Evolutionary conservation across 2,113 vertebrate genomes (phyloP).

Genomic region (Scomber colias): DNA sequence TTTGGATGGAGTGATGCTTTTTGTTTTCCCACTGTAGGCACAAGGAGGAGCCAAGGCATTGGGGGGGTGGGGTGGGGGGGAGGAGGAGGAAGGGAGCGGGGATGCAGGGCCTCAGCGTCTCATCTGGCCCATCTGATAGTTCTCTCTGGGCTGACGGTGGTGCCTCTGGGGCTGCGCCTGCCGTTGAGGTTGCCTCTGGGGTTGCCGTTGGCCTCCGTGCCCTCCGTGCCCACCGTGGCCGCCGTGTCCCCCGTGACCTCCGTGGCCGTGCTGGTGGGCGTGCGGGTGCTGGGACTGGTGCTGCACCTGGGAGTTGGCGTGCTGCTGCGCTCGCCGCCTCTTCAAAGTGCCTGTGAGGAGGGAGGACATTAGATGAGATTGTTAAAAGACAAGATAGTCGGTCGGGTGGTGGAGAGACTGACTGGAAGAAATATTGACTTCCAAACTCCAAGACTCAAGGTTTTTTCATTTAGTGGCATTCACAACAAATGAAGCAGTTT

Average conservation of each 20-base stretch:
- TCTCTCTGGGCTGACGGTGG: conserved; percentile 93
- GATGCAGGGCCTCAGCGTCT: conserved; percentile 89
- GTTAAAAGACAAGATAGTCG: neutral
- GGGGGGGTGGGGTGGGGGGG: conserved; percentile 72
- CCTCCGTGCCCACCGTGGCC: conserved; percentile 55
- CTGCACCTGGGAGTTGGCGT: conserved; percentile 84
- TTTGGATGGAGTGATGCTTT: conserved; percentile 94
- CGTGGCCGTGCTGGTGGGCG: conserved; percentile 85
- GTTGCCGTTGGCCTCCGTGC: conserved; percentile 77
- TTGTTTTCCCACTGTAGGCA: conserved; percentile 97
- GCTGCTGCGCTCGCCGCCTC: conserved; percentile 94
- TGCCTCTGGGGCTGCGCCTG: conserved; percentile 92
- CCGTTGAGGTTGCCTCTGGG: conserved; percentile 74
- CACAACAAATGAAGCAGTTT: too few relatives aligned
- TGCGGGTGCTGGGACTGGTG: conserved; percentile 89
- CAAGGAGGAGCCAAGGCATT: conserved; percentile 99
- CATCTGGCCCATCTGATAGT: conserved; percentile 99
- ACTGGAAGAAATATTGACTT: too few relatives aligned
- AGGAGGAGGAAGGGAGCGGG: conserved; percentile 29
- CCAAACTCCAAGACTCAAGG: too few relatives aligned
- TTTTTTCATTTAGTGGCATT: too few relatives aligned
- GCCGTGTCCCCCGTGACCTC: conserved; percentile 6
- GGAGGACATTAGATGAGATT: neutral
- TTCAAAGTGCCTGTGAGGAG: conserved; percentile 93
- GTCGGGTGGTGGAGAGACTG: too few relatives aligned